phyloP scores from a whole-genome alignment of 1,140 invertebrate species.

The Scylla paramamosain region DNA sequence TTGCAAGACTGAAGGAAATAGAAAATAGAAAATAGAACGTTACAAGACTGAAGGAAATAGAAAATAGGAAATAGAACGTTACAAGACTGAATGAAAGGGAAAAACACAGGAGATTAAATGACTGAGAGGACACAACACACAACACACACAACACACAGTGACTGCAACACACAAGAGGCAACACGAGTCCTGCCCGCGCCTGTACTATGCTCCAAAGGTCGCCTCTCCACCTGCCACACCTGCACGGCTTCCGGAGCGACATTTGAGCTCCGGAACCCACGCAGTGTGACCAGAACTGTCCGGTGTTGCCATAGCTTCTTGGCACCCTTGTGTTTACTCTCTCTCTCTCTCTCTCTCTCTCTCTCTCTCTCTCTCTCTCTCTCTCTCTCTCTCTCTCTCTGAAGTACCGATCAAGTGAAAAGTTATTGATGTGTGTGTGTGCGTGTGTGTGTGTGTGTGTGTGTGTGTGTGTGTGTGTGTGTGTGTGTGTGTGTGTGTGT shows the following conservation, averaged over 20 bases:
- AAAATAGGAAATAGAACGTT: no score
- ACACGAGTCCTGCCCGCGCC: no score
- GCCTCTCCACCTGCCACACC: no score
- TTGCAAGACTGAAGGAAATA: no score
- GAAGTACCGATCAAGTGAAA: neutral
- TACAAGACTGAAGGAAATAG: no score
- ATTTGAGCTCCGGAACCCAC: neutral
- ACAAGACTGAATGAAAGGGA: no score
- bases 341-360: neutral
- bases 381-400: neutral
- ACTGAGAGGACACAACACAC: no score
- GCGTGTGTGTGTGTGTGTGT: neutral
- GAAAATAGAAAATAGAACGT: no score
- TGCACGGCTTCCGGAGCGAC: neutral
- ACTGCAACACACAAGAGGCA: no score
- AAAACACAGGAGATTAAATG: no score
- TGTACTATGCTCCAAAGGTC: no score
- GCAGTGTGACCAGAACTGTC: neutral
- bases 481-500: slow-evolving; percentile 20
- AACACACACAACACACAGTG: no score
- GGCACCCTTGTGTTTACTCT: neutral
- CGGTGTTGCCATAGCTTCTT: neutral
- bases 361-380: neutral
- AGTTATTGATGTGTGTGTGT: neutral
- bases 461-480: slow-evolving; percentile 17